A percentile compares a stretch with the other conserved stretches of the same genome.
phyloP scores from a whole-genome alignment of 2,797 vertebrate species.

The Aplochiton taeniatus region DNA sequence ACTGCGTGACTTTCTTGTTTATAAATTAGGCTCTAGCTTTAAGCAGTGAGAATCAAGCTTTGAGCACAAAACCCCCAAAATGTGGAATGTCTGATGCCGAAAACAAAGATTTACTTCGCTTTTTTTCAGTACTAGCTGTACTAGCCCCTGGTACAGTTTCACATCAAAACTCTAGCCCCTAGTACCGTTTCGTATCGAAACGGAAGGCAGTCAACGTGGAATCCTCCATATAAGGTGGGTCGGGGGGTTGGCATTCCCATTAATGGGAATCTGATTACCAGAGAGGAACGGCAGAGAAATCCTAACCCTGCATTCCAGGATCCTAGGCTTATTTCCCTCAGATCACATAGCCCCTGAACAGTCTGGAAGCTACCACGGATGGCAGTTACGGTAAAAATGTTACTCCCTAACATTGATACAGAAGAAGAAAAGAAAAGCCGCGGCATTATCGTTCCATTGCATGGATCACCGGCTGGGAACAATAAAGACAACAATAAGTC shows the following conservation, averaged over 20 bases:
- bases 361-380: constrained; percentile 15
- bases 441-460: constrained; percentile 16
- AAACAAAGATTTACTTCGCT: no score
- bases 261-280: constrained; percentile 20
- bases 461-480: background rate
- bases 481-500: background rate
- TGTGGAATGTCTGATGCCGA: no score
- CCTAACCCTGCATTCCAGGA: constrained; percentile 17
- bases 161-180: no score
- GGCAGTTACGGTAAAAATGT: constrained; percentile 5
- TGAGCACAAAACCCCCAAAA: no score
- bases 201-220: no score
- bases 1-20: no score
- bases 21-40: no score
- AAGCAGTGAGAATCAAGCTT: no score
- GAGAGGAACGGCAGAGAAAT: constrained; percentile 46
- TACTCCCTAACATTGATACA: background rate
- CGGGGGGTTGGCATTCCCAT: background rate
- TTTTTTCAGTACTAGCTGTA: no score
- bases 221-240: background rate
- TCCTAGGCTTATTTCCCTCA: constrained; percentile 13
- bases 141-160: no score
- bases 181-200: no score
- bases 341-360: constrained; percentile 34
- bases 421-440: constrained; percentile 8